Evolutionary conservation across 2,888 invertebrate genomes (phyloP), one percentile per base, ranked within the genome.

Genomic region (Leptopilina myrica): DNA sequence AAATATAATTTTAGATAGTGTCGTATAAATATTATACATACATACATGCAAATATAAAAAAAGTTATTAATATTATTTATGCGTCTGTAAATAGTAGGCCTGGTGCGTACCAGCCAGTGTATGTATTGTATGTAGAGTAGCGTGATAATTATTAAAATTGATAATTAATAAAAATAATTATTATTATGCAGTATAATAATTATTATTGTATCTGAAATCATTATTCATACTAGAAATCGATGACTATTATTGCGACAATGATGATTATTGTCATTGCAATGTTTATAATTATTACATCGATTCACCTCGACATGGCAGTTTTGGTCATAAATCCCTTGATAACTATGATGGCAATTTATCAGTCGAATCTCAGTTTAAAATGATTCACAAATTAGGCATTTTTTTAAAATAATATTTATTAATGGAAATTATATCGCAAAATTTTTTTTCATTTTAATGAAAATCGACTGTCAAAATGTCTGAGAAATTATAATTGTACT

Each of bases 81-180:
- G 90, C 90, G 90, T 91, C 91, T 91, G 91, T 91, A 91, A 91
- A 91, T 91, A 91, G 90, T 91, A 90, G 91, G 89, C 88, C 83
- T 86, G 83, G 85, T 83, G 83, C 83, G 84, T 86, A 33, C 89
- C 89, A 88, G 88, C 86, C 88, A 88, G 88, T 91, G 90, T 91
- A 91, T 91, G 91, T 91, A 91, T 89, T 91, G 91, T 91, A 91
- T 89, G 91, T 91, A 91, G 91, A 90, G 88, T 91, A 91, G 91
- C 85, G 84, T 76, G 64, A 88, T 84, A 80, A 83, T 84, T 82
- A 87, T 85, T 87, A 85, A 46, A 85, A 80, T 81, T 79, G 79
- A 81, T 77, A 79, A 81, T 79, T 81, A 84, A 33, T 33, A 81
- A 78, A 80, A 81, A 84, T 84, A 82, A 85, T 84, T 84, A 84